A percentile compares a stretch with the other conserved stretches of the same genome.
These are phyloP conservation scores for Corbicula japonica DNA, from an alignment of 2,888 invertebrate genomes.

Conservation along the genomic window DNA sequence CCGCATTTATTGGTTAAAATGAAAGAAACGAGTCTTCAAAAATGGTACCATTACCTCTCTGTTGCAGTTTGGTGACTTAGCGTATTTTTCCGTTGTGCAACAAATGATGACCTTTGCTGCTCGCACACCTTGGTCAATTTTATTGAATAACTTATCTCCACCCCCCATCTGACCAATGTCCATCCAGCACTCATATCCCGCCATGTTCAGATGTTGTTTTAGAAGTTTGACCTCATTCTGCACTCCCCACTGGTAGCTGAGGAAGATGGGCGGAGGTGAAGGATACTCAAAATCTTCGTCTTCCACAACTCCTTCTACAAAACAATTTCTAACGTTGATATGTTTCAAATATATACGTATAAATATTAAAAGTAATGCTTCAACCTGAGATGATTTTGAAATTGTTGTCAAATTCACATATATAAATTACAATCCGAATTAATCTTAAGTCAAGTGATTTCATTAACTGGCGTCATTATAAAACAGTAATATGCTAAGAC, in stretches of 20 bases:
- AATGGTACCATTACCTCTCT: constrained; percentile 84
- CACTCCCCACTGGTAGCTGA: constrained; percentile 83
- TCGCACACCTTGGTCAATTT: constrained; percentile 83
- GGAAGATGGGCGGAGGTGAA: constrained; percentile 69
- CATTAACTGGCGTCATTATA: too few relatives aligned
- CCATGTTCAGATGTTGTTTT: constrained; percentile 82
- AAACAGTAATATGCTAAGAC: too few relatives aligned
- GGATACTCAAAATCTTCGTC: constrained; percentile 72
- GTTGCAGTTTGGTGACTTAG: constrained; percentile 85
- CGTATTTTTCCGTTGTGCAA: constrained; percentile 79
- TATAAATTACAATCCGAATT: too few relatives aligned
- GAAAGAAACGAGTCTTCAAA: too few relatives aligned
- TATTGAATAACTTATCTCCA: constrained; percentile 84
- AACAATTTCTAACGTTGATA: too few relatives aligned
- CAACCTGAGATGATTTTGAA: too few relatives aligned
- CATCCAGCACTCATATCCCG: constrained; percentile 85
- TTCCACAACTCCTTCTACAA: constrained; percentile 69
- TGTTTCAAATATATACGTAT: too few relatives aligned
- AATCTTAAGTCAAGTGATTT: too few relatives aligned
- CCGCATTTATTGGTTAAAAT: too few relatives aligned
- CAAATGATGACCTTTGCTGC: constrained; percentile 77
- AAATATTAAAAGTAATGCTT: too few relatives aligned
- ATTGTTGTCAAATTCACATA: too few relatives aligned
- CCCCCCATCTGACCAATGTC: constrained; percentile 86
- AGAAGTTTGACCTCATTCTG: constrained; percentile 84